Evolutionary conservation across 1,140 invertebrate species (phyloP).

Genomic region (Bombus confusus): DNA sequence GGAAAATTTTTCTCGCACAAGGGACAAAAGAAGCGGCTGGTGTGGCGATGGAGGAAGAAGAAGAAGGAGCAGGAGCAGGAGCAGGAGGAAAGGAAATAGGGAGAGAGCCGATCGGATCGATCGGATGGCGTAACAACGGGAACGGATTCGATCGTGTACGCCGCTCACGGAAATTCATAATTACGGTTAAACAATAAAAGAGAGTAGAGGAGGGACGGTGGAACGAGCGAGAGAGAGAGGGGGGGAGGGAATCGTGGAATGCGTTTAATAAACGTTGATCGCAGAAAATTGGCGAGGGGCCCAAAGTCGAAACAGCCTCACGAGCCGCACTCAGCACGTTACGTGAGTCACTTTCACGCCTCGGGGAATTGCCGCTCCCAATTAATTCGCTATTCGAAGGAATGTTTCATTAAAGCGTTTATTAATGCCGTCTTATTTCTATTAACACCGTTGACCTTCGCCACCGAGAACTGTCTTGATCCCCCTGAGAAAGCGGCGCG

Average conservation of each 20-base stretch:
- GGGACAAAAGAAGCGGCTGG: too few species aligned
- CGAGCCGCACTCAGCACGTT: constrained; percentile 26
- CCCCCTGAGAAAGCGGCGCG: constrained; percentile 63
- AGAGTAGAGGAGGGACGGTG: neutral
- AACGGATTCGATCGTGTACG: constrained; percentile 35
- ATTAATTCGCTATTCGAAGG: constrained; percentile 74
- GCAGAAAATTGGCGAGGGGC: constrained; percentile 61
- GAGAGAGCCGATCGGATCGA: constrained; percentile 14
- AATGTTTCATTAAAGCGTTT: constrained; percentile 76
- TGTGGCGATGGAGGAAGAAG: too few species aligned
- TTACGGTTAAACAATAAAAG: constrained; percentile 55
- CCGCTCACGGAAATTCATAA: constrained; percentile 53
- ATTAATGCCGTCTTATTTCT: constrained; percentile 78
- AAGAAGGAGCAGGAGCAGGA: too few species aligned
- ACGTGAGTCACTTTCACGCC: constrained; percentile 72
- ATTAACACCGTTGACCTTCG: constrained; percentile 75
- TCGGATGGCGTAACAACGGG: constrained; percentile 21
- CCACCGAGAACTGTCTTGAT: constrained; percentile 56
- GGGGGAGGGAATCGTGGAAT: constrained; percentile 50
- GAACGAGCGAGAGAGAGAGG: neutral
- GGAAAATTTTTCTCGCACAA: neutral
- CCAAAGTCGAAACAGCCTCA: constrained; percentile 58
- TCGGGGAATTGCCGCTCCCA: constrained; percentile 70
- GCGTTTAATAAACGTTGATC: constrained; percentile 68
- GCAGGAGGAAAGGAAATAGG: neutral